Base-by-base conservation (phyloP, 92 coral and sea anemone species). In the Zoanthus solanderi region DNA sequence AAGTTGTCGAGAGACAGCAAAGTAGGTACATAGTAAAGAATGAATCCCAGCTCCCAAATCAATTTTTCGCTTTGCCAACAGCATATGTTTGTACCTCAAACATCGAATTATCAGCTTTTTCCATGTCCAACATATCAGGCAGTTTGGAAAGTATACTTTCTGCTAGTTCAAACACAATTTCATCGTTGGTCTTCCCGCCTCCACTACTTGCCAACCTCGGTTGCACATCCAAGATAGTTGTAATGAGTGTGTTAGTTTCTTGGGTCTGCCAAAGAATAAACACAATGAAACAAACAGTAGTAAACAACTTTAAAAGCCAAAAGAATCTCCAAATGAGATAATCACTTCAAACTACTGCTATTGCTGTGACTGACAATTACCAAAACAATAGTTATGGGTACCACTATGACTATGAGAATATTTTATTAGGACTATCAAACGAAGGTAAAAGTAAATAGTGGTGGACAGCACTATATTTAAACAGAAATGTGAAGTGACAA, bases 131-230 rank as follows among this genome's bases (percentile, higher is more conserved):
- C 48, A 90, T 75, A 34, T 91, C 97, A 14, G 98, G 98, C 66
- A 97, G 75, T 78, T 97, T 97, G 23, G 96, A 90, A 53, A 97
- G 91, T 48, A 97, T 97, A 48, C 95, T 97, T 16, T 95, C 99
- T 6, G 98, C 99, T 23, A 97, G 95, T 83, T 97, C 99, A 71
- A 92, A 95, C 34, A 97, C 99, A 65, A 97, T 97, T 95, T 97
- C 99, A 79, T 97, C 99, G 71, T 91, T 97, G 34, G 99, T 97
- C 92, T 95, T 97, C 12, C 95, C 99, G 47, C 98, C 96, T 46
- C 99, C 99, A 45, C 95, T 81, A 69, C 99, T 97, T 79, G 96
- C 99, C 94, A 97, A 78, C 37, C 99, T 98, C 32, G 99, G 99
- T 89, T 97, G 99, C 68, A 97, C 99, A 78, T 97, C 99, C 31